Evolutionary conservation across 2,113 vertebrate species (phyloP).

Genomic region (Camelus bactrianus): DNA sequence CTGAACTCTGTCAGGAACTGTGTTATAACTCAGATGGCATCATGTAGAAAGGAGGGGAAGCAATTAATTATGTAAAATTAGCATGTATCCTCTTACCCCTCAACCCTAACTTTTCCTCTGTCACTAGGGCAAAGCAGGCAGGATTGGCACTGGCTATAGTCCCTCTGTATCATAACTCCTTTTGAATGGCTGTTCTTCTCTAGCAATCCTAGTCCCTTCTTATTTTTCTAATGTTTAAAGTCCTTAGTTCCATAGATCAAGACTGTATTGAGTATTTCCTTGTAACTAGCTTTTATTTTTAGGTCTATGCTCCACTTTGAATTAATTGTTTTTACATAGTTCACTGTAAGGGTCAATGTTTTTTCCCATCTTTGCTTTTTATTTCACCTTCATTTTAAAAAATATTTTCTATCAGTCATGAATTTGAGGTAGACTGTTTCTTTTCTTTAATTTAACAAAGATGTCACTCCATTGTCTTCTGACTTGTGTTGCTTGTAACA

Average conservation of each 20-base stretch:
- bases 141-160: neutral
- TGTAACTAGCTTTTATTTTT: slow-evolving; percentile 23
- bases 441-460: slow-evolving; percentile 22
- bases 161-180: neutral
- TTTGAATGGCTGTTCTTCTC: neutral
- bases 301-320: neutral
- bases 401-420: neutral
- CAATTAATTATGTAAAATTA: neutral
- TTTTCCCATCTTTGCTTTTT: neutral
- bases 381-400: neutral
- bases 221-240: neutral
- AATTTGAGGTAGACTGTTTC: neutral
- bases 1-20: neutral
- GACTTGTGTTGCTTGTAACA: neutral
- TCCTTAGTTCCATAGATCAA: neutral
- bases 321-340: neutral
- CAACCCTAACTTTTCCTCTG: neutral
- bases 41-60: neutral
- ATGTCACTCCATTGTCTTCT: neutral
- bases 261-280: neutral
- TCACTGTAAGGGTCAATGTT: neutral
- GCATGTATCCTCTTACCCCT: neutral
- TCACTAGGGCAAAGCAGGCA: neutral
- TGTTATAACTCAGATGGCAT: neutral
- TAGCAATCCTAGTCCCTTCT: neutral